Percentiles rank a stretch among this genome's conserved stretches.
phyloP scores from a whole-genome alignment of 2,888 invertebrate species.

The Conistra vaccinii region DNA sequence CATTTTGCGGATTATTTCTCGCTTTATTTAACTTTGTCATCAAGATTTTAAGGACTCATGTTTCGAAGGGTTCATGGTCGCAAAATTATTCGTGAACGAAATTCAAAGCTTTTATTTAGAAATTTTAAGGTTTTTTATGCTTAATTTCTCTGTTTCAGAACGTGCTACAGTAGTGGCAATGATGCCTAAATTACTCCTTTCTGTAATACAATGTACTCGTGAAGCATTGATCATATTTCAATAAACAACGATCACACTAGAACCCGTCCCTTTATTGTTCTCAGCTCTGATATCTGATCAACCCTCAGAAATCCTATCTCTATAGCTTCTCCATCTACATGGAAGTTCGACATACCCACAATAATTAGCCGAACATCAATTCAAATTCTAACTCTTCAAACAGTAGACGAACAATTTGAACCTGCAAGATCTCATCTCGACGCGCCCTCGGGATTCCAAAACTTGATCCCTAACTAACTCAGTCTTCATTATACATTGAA shows the following conservation, averaged over 20 bases:
- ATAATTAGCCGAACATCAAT: slow-evolving; percentile 66
- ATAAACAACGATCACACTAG: slow-evolving; percentile 10
- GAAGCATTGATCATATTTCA: slow-evolving; percentile 34
- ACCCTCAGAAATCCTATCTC: slow-evolving; percentile 19
- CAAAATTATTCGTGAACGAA: slow-evolving; percentile 41
- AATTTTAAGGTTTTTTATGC: slow-evolving; percentile 1
- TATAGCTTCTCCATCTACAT: slow-evolving; percentile 16
- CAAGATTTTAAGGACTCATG: slow-evolving; percentile 40
- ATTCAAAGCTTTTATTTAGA: slow-evolving; percentile 8
- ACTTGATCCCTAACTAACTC: slow-evolving; percentile 69
- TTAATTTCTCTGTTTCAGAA: neutral
- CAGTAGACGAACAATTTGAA: slow-evolving; percentile 60
- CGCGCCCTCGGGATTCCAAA: slow-evolving; percentile 60
- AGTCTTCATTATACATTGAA: slow-evolving; percentile 71
- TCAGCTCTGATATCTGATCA: slow-evolving; percentile 27
- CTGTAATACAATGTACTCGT: neutral
- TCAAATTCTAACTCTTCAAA: slow-evolving; percentile 63
- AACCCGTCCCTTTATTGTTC: slow-evolving; percentile 10
- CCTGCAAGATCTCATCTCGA: slow-evolving; percentile 55
- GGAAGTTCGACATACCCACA: slow-evolving; percentile 51
- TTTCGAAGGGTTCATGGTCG: slow-evolving; percentile 19
- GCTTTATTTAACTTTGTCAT: slow-evolving; percentile 51
- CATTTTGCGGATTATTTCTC: slow-evolving; percentile 45
- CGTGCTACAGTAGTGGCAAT: neutral
- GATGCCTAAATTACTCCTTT: neutral